Evolutionary conservation across 2,797 vertebrate species (phyloP).

Genomic region (Sebastolobus altivelis): DNA sequence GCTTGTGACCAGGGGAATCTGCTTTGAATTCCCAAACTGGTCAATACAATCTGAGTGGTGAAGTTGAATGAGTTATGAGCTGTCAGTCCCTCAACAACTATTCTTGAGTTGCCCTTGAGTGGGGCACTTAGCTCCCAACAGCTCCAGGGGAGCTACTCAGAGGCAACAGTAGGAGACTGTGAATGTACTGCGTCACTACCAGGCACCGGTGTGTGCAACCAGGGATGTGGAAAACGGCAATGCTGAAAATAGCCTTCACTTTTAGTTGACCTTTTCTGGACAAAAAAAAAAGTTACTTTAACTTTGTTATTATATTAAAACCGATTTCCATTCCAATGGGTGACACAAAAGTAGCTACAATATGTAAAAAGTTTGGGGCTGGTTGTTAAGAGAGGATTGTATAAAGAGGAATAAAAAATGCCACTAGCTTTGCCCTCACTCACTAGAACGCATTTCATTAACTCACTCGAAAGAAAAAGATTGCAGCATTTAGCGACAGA

Average conservation of each 20-base stretch:
- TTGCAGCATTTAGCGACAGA: not conserved
- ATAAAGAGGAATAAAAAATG: constrained; percentile 1
- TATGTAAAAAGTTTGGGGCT: not conserved
- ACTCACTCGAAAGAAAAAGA: not conserved
- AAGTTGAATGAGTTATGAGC: constrained; percentile 40
- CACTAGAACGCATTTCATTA: not conserved
- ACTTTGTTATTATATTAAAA: not conserved
- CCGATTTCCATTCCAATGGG: not conserved
- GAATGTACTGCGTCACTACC: constrained; percentile 25
- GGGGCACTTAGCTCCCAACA: constrained; percentile 23
- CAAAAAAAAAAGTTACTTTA: constrained; percentile 7
- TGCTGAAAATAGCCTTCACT: constrained; percentile 31
- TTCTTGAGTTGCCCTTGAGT: constrained; percentile 50
- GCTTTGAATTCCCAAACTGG: constrained; percentile 28
- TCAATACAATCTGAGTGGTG: constrained; percentile 12
- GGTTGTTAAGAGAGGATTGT: not conserved
- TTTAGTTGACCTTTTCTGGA: constrained; percentile 37
- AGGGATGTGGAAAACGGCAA: constrained; percentile 9
- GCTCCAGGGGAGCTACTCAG: constrained; percentile 33
- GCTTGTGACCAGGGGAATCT: not conserved
- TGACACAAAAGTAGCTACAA: not conserved
- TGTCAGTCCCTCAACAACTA: constrained; percentile 25
- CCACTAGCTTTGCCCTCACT: not conserved
- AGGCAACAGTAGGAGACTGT: constrained; percentile 24
- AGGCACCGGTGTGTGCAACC: not conserved